These are phyloP conservation scores for Pholis gunnellus DNA, from an alignment of 2,113 vertebrate genomes.

Conservation along the genomic window DNA sequence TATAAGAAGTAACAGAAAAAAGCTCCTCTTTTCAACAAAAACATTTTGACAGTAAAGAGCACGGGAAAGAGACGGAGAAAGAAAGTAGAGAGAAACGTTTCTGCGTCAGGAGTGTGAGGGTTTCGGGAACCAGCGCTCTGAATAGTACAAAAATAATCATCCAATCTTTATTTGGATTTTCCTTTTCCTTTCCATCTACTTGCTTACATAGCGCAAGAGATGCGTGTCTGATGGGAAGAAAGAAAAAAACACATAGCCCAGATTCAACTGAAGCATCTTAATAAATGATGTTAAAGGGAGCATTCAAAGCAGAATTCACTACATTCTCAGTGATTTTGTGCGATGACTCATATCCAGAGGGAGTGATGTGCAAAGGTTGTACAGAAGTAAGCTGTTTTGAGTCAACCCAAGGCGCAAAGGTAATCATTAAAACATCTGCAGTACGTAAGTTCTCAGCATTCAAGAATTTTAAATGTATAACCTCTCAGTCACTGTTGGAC, in stretches of 20 bases:
- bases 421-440: conserved; percentile 27
- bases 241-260: background rate
- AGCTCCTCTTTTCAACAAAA: background rate
- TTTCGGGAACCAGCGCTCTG: background rate
- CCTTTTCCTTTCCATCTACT: background rate
- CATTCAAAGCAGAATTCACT: background rate
- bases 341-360: background rate
- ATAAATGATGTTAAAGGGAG: conserved; percentile 4
- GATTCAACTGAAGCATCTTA: background rate
- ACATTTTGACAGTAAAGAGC: conserved; percentile 13
- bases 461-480: conserved; percentile 1
- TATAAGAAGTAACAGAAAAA: background rate
- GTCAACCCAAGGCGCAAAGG: background rate
- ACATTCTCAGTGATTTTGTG: conserved; percentile 12
- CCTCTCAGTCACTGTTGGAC: background rate
- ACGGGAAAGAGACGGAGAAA: background rate
- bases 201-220: background rate
- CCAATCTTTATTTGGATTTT: background rate
- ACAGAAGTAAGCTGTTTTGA: background rate
- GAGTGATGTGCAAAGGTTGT: background rate
- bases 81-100: background rate
- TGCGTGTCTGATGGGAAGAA: background rate
- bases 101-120: background rate
- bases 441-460: background rate
- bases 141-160: background rate